Conservation (phyloP, 2,888 invertebrate genomes). For the Epistrophe eligans region DNA sequence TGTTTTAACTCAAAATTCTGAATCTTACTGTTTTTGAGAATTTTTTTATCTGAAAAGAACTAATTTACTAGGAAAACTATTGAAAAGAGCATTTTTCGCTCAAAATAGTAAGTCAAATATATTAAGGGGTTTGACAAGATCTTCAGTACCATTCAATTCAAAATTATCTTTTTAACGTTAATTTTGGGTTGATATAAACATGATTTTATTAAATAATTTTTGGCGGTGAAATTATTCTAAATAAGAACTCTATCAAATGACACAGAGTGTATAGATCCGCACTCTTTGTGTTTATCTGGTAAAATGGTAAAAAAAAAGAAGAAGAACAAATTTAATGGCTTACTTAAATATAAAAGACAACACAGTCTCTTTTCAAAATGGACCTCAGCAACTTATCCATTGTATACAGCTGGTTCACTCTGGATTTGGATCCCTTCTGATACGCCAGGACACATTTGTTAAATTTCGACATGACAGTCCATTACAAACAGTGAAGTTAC, state of each 20-base stretch:
- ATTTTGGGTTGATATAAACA: no score
- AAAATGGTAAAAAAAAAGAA: slow-evolving; percentile 17
- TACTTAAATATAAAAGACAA: slow-evolving; percentile 45
- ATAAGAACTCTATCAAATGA: neutral
- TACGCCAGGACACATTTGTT: slow-evolving; percentile 17
- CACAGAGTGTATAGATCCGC: neutral
- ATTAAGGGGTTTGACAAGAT: no score
- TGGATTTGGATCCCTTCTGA: neutral
- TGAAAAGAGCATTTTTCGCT: no score
- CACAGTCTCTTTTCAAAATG: slow-evolving; percentile 19
- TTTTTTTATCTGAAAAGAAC: no score
- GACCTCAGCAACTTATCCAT: slow-evolving; percentile 15
- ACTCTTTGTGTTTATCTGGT: slow-evolving; percentile 4
- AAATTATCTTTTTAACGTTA: no score
- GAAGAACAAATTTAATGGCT: slow-evolving; percentile 35
- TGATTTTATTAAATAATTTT: no score
- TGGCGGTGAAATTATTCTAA: no score
- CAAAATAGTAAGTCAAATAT: no score
- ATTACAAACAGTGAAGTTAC: slow-evolving; percentile 37
- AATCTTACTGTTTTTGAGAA: no score
- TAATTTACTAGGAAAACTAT: no score
- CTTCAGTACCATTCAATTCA: no score
- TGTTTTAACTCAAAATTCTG: no score
- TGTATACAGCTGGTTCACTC: neutral
- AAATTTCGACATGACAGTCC: slow-evolving; percentile 45